Conservation (phyloP, 2,113 vertebrate genomes). For the Cacatua alba region DNA sequence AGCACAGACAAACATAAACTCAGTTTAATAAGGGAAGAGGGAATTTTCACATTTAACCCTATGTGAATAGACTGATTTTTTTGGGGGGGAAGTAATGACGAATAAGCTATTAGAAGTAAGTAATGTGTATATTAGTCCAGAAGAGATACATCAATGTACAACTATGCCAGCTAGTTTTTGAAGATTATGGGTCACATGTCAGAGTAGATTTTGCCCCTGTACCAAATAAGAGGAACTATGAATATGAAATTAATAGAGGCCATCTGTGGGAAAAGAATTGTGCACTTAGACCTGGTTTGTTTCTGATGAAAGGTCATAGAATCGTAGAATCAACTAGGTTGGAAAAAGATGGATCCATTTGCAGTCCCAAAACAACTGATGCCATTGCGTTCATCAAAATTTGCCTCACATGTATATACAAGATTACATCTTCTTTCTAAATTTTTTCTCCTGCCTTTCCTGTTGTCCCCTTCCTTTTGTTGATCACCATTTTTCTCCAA, state of each 20-base stretch:
- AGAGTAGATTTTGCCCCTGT: neutral
- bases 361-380: neutral
- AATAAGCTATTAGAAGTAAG: neutral
- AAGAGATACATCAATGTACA: neutral
- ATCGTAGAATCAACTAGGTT: neutral
- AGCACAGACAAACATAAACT: neutral
- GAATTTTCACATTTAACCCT: neutral
- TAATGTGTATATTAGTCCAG: neutral
- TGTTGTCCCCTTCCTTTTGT: neutral
- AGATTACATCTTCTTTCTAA: neutral
- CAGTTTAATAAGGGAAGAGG: neutral
- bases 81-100: neutral
- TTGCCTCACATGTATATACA: neutral
- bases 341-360: neutral
- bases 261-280: neutral
- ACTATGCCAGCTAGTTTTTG: neutral
- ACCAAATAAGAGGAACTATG: neutral
- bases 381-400: neutral
- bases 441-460: neutral
- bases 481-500: neutral
- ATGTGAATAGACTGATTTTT: neutral
- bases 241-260: neutral
- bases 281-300: neutral
- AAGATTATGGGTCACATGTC: neutral
- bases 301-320: neutral